phyloP scores from a whole-genome alignment of 2,888 invertebrate species.

The Xylota sylvarum region DNA sequence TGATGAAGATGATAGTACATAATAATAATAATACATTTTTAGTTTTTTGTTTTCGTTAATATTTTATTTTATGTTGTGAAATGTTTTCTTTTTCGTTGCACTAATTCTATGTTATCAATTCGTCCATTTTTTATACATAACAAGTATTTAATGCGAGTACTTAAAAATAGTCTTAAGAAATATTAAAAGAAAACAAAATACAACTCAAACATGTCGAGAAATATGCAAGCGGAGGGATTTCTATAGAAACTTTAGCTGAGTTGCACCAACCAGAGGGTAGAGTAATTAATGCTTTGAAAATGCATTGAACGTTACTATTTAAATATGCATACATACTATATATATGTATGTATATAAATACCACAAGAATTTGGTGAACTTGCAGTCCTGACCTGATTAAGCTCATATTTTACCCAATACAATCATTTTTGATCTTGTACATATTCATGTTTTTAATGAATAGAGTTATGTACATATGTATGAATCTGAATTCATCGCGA shows the following conservation, averaged over 20 bases:
- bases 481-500: no score
- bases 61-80: conserved; percentile 35
- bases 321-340: no score
- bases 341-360: no score
- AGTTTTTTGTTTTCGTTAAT: conserved; percentile 52
- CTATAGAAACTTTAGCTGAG: background rate
- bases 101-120: conserved; percentile 52
- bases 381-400: no score
- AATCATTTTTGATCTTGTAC: no score
- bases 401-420: no score
- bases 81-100: conserved; percentile 40
- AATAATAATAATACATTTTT: conserved; percentile 57
- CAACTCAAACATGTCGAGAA: conserved; percentile 45
- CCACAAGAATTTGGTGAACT: no score
- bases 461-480: no score
- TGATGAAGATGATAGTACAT: conserved; percentile 80
- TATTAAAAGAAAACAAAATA: conserved; percentile 2
- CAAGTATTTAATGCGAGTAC: conserved; percentile 44
- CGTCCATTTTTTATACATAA: conserved; percentile 40
- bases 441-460: no score
- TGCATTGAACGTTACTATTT: no score
- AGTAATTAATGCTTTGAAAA: no score
- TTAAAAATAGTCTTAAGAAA: conserved; percentile 59
- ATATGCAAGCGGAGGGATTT: conserved; percentile 17
- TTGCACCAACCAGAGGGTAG: no score